Evolutionary conservation across 2,888 invertebrate species (phyloP).

Genomic region (Nemoura dubitans): DNA sequence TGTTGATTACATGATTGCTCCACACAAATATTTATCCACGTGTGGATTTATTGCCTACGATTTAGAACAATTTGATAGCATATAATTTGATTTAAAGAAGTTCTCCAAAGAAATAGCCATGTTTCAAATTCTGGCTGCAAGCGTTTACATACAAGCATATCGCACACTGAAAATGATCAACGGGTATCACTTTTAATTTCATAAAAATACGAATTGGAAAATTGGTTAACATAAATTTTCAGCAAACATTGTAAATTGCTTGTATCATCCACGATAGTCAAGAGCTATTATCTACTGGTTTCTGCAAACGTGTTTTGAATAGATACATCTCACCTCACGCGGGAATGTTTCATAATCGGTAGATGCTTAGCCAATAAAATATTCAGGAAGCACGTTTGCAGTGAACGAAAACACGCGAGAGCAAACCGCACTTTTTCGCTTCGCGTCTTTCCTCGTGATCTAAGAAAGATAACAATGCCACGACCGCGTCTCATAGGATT

Average conservation of each 20-base stretch:
- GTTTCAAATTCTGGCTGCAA: not conserved
- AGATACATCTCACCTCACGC: not conserved
- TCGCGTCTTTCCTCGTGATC: not conserved
- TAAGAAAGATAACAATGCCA: not conserved
- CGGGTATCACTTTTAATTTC: not conserved
- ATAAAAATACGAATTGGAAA: not conserved
- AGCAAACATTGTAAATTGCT: constrained; percentile 5
- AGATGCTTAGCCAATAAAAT: not conserved
- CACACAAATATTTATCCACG: not conserved
- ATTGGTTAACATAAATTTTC: constrained; percentile 12
- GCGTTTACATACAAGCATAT: not conserved
- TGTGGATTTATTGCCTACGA: not conserved
- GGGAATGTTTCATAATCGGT: constrained; percentile 7
- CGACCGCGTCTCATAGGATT: not conserved
- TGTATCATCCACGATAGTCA: constrained; percentile 7
- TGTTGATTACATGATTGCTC: not conserved
- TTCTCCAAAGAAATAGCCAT: not conserved
- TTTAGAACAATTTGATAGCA: not conserved
- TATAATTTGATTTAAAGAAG: constrained; percentile 12
- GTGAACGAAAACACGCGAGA: not conserved
- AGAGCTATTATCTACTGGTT: not conserved
- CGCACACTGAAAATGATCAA: not conserved
- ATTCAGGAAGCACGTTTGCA: not conserved
- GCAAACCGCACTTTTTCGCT: not conserved
- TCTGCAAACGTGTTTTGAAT: not conserved